Evolutionary conservation across 2,888 invertebrate species (phyloP).

Genomic region (Epistrophella euchroma): DNA sequence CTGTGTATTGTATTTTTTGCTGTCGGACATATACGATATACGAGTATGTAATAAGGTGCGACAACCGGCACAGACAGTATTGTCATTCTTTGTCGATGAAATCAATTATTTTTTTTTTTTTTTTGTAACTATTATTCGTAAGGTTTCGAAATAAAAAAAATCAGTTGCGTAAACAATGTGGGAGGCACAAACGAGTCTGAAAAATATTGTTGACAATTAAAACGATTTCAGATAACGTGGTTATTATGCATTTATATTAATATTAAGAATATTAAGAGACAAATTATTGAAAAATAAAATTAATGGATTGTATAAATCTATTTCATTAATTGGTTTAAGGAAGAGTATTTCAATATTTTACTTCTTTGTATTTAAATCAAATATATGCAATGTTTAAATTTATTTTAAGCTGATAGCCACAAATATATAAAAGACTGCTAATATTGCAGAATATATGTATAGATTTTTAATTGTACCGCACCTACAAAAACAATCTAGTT

Average conservation of each 20-base stretch:
- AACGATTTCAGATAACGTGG: conserved; percentile 50
- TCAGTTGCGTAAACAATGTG: conserved; percentile 57
- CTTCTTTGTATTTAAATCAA: not conserved
- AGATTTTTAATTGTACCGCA: too few species aligned
- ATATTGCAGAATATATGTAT: too few species aligned
- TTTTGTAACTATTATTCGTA: not conserved
- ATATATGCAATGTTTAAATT: too few species aligned
- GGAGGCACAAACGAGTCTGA: conserved; percentile 20
- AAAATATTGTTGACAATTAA: conserved; percentile 58
- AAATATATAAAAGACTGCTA: too few species aligned
- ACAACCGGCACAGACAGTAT: conserved; percentile 10
- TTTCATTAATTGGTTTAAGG: not conserved
- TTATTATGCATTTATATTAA: conserved; percentile 5
- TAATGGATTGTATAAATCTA: not conserved
- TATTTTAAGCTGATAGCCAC: too few species aligned
- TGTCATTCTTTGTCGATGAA: conserved; percentile 30
- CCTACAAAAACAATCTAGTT: too few species aligned
- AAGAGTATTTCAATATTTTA: not conserved
- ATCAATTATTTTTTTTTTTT: conserved; percentile 46
- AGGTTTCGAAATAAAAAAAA: conserved; percentile 44
- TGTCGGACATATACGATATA: not conserved
- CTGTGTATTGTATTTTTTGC: not conserved
- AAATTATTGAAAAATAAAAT: conserved; percentile 17
- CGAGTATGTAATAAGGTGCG: not conserved
- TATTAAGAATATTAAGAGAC: conserved; percentile 18